Evolutionary conservation across 2,888 invertebrate genomes (phyloP).

Genomic region (Periphyllus acericola): DNA sequence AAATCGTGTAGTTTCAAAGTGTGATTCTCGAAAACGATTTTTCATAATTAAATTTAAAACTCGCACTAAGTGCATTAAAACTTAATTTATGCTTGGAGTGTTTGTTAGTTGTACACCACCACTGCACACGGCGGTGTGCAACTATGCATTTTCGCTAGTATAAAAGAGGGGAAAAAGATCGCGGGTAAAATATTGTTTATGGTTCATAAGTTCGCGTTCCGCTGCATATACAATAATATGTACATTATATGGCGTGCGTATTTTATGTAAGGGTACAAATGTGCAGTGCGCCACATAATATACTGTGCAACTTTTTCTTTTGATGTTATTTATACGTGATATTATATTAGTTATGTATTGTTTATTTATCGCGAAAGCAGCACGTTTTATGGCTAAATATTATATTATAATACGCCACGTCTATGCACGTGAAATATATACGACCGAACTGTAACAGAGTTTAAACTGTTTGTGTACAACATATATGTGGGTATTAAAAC

Average conservation of each 20-base stretch:
- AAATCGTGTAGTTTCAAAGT: neutral
- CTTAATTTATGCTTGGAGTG: conserved; percentile 15
- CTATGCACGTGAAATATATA: neutral
- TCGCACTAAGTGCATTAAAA: neutral
- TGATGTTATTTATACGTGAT: conserved; percentile 1
- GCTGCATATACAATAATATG: neutral
- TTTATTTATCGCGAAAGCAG: conserved; percentile 12
- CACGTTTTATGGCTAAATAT: conserved; percentile 13
- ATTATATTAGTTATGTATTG: neutral
- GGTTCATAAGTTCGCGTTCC: conserved; percentile 27
- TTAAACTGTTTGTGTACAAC: neutral
- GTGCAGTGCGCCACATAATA: no score
- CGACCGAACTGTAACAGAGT: neutral
- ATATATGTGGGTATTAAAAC: neutral
- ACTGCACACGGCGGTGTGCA: neutral
- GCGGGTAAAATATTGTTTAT: conserved; percentile 29
- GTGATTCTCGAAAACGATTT: neutral
- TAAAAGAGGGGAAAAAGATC: neutral
- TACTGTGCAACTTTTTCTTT: neutral
- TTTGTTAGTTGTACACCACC: neutral
- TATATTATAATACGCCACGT: neutral
- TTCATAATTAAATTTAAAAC: neutral
- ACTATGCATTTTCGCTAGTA: neutral
- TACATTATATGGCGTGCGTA: neutral
- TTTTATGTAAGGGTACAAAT: conserved; percentile 4